Evolutionary conservation across 2,888 invertebrate species (phyloP), one percentile per base, ranked within the genome.

Genomic region (Sphinx pinastri): DNA sequence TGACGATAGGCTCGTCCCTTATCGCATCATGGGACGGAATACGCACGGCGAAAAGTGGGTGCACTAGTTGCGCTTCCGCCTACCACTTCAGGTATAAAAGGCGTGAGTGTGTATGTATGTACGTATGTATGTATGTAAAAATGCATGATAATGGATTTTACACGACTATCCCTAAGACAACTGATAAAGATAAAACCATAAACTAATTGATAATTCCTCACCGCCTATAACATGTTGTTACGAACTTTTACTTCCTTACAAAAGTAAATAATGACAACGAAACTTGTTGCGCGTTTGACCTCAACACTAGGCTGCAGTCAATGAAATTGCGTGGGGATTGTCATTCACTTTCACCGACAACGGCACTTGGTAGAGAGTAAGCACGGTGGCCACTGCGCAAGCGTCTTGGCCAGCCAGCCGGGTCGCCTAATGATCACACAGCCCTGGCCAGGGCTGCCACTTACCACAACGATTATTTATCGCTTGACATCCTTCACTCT

Each of bases 241-340:
- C 71, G 70, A 76, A 87, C 90, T 91, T 90, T 91, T 91, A 91
- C 90, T 89, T 88, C 86, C 86, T 86, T 79, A 81, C 75, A 78
- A 87, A 82, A 80, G 81, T 82, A 82, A 82, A 84, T 84, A 87
- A 86, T 84, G 78, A 69, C 78, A 88, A 87, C 80, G 84, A 83
- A 86, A 91, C 93, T 85, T 85, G 91, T 87, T 90, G 72, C 82
- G 80, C 83, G 84, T 81, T 86, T 91, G 89, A 90, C 91, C 91
- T 85, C 90, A 74, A 83, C 85, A 78, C 73, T 77, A 78, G 81
- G 77, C 76, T 81, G 77, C 76, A 83, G 81, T 83, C 81, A 82
- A 82, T 84, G 83, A 83, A 78, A 82, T 83, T 83, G 83, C 82
- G 83, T 80, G 79, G 82, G 80, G 85, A 84, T 84, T 76, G 81